These are phyloP conservation scores for Tupaia tana DNA, from an alignment of 2,113 vertebrate genomes.

Conservation along the genomic window DNA sequence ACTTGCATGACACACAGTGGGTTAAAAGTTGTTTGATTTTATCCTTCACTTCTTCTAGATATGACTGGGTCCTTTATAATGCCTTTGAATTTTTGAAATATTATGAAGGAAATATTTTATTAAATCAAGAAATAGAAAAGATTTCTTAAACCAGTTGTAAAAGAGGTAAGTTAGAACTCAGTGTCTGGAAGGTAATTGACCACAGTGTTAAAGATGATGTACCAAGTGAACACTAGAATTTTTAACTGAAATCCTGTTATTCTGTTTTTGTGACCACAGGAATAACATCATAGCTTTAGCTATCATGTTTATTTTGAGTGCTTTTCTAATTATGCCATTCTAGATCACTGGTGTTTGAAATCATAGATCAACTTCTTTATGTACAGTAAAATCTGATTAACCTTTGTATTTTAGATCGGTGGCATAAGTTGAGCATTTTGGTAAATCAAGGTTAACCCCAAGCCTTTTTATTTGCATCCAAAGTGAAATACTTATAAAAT, in stretches of 20 bases:
- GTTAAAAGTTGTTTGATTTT: neutral
- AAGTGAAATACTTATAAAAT: constrained; percentile 52
- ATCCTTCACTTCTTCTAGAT: constrained; percentile 22
- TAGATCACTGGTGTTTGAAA: neutral
- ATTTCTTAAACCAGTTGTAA: constrained; percentile 6
- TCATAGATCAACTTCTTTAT: neutral
- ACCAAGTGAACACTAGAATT: constrained; percentile 11
- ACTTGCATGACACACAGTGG: neutral
- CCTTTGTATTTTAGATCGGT: neutral
- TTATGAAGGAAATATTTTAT: constrained; percentile 13
- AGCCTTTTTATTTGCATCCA: constrained; percentile 22
- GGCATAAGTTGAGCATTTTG: neutral
- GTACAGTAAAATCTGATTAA: constrained; percentile 37
- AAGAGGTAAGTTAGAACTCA: neutral
- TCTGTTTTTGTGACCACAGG: neutral
- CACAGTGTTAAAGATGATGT: constrained; percentile 18
- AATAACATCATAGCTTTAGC: neutral
- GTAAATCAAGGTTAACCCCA: constrained; percentile 43
- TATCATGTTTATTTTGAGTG: constrained; percentile 1
- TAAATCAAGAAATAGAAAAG: constrained; percentile 29
- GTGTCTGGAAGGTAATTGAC: neutral
- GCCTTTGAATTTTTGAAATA: constrained; percentile 2
- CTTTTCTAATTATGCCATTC: constrained; percentile 51
- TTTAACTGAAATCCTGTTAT: constrained; percentile 36
- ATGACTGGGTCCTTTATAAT: neutral